Base-by-base conservation (phyloP, 1,140 invertebrate species). In the Brachionus angularis region DNA sequence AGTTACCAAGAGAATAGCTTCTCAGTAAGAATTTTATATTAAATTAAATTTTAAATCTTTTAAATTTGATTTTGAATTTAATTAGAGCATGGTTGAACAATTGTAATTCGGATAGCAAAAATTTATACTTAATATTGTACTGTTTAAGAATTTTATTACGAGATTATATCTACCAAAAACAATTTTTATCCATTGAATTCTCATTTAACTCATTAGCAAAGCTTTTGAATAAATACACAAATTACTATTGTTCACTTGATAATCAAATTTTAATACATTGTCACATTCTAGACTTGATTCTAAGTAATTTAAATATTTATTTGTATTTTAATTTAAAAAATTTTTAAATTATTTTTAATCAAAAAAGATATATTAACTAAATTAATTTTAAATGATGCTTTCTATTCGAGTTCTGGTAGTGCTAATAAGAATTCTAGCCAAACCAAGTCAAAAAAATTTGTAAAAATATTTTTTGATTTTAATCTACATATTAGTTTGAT, bases 171-270 rank as follows among this genome's bases (percentile, higher is more conserved):
- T 58, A 23, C 39, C 53, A 58, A 39, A 58, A 58, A 39, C 14
- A 23, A 12, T 58, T 58, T 33, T 16, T 58, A 10, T 21, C 33
- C 18, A 18, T 58, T 10, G 53, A 58, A 4, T 23, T 18, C 14
- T 39, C 53, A 1, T 58, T 58, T 39, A n/a, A n/a, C n/a, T n/a
- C n/a, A n/a, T 18, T 39, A 21, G 16, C 53, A n/a, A 58, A 58
- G 53, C 23, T 58, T 36, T 58, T 58, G n/a, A 58, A 58, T 39
- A 58, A 58, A 58, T 58, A 39, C 25, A 21, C 39, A 36, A 58
- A 58, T 58, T 39, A 33, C 10, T 58, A 58, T 23, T 23, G 36
- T 25, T 39, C 27, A 58, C 12, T 58, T 27, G 33, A 58, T 39
- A 58, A 33, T 27, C 53, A 36, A 36, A 58, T 58, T 29, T 18